Base-by-base conservation (phyloP, 2,797 vertebrate genomes). In the Micrastur ruficollis region DNA sequence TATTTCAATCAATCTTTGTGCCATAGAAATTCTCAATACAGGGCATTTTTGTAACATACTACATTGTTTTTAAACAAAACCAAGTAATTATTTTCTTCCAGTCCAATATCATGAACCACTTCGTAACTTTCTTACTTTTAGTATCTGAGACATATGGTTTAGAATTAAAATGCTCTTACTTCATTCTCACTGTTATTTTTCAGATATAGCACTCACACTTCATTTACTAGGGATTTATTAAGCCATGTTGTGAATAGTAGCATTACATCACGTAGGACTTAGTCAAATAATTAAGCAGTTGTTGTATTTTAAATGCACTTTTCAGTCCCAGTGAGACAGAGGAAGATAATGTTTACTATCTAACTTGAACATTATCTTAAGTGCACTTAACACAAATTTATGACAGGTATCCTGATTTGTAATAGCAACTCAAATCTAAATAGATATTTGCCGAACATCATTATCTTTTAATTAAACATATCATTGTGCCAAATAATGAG, bases 381-480 rank as follows among this genome's bases (percentile, higher is more conserved):
- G 32, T 65, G 34, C 17, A 68, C 22, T 61, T 75, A 58, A 65
- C 21, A 86, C 3, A 75, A 27, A 65, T 44, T 66, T 62, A 22
- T 67, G 27, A 38, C 21, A 44, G 8, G 12, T 56, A 73, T 34
- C 23, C 52, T 88, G 67, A 78, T 70, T 76, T 88, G n/a, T 55
- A 93, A 66, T 20, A 89, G 61, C 40, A 86, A 86, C 38, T 73
- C 42, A 78, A 34, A 52, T 68, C 42, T 61, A 93, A 75, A 75
- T 55, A 76, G 18, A 59, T 88, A 52, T 49, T 84, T 91, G 20
- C 40, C 29, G 58, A 90, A 76, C 23, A 50, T 74, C 27, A 81
- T 76, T 79, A 70, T 70, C 58, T 50, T 93, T 81, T 79, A 88
- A 95, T 86, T 62, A 90, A 95, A 93, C n/a, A 42, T 50, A 95